phyloP scores from a whole-genome alignment of 2,113 vertebrate genomes.

The Oncorhynchus nerka region DNA sequence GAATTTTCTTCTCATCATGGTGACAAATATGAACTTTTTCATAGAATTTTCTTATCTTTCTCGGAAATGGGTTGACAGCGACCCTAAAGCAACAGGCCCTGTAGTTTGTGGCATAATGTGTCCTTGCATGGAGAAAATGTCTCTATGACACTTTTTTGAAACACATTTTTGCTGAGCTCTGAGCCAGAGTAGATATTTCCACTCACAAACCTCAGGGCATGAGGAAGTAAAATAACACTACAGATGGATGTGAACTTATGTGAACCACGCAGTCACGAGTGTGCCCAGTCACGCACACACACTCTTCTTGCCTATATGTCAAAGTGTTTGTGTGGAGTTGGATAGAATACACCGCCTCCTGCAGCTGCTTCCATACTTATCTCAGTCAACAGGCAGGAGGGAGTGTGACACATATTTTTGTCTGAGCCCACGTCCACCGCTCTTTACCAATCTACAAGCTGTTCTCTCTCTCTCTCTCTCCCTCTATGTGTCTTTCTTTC shows the following conservation, averaged over 20 bases:
- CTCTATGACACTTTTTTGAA: conserved; percentile 30
- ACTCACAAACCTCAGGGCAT: conserved; percentile 34
- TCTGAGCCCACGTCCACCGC: conserved; percentile 53
- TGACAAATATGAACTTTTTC: no score
- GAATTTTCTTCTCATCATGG: no score
- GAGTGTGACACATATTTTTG: conserved; percentile 59
- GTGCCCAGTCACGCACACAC: background rate
- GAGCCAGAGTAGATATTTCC: conserved; percentile 36
- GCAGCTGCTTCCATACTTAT: conserved; percentile 52
- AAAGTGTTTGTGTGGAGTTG: conserved; percentile 5
- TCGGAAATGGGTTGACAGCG: conserved; percentile 8
- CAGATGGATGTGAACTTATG: conserved; percentile 27
- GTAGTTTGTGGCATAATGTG: conserved; percentile 19
- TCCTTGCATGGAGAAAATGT: conserved; percentile 38
- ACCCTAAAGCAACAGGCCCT: conserved; percentile 29
- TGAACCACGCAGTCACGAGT: conserved; percentile 5
- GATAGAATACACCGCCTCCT: conserved; percentile 33
- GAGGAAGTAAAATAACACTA: conserved; percentile 18
- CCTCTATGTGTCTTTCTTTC: background rate
- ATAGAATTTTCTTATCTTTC: background rate
- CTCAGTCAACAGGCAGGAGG: conserved; percentile 55
- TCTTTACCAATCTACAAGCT: conserved; percentile 13
- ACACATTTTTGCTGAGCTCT: conserved; percentile 52
- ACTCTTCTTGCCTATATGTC: background rate
- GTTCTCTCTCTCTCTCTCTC: background rate